Evolutionary conservation across 2,797 vertebrate genomes (phyloP).

Genomic region (Etheostoma perlongum): DNA sequence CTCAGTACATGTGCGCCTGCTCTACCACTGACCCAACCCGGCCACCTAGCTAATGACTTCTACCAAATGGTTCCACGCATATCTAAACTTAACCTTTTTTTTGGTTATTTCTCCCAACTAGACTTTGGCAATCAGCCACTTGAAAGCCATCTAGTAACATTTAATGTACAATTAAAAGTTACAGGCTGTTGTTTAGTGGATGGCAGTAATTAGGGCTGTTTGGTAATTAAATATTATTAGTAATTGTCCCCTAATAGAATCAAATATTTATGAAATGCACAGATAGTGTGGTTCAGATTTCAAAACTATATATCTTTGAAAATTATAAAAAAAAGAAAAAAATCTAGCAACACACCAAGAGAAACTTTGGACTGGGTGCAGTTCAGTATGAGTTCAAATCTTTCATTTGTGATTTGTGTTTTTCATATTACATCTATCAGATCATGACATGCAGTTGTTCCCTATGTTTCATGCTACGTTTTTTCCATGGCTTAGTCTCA

Average conservation of each 20-base stretch:
- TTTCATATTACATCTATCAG: neutral
- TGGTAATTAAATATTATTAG: neutral
- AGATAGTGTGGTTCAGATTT: neutral
- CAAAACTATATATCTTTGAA: neutral
- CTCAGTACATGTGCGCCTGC: no score
- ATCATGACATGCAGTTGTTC: slow-evolving; percentile 9
- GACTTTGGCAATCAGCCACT: neutral
- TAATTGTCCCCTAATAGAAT: neutral
- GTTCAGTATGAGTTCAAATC: neutral
- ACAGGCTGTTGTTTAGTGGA: neutral
- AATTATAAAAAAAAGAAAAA: no score
- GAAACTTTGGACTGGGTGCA: neutral
- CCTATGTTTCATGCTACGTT: slow-evolving; percentile 30
- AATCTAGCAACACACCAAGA: neutral
- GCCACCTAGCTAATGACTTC: no score
- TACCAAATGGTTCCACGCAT: no score
- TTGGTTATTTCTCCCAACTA: neutral
- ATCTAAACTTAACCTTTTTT: neutral
- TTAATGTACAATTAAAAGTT: no score
- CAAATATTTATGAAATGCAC: neutral
- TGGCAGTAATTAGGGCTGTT: neutral
- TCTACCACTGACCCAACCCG: no score
- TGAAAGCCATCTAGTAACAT: neutral
- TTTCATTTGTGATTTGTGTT: neutral
- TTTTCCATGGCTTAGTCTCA: slow-evolving; percentile 31